phyloP scores from a whole-genome alignment of 2,113 vertebrate species.

The Oenanthe melanoleuca region DNA sequence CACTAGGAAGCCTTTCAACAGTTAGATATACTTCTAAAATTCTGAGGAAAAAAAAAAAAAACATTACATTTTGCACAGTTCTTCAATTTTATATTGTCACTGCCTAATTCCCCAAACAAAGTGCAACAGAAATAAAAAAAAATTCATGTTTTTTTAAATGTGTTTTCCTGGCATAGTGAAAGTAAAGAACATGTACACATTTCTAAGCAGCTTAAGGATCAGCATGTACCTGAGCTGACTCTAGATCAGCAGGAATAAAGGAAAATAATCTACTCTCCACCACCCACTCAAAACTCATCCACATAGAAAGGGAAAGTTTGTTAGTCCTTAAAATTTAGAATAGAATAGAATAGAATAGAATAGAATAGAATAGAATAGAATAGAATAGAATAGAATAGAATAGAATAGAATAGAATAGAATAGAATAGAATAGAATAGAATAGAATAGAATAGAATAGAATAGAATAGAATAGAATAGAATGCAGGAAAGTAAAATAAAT shows the following conservation, averaged over 20 bases:
- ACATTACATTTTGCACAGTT: background rate
- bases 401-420: no score
- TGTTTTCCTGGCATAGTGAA: background rate
- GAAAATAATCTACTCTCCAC: background rate
- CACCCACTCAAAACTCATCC: background rate
- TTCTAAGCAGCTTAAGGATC: background rate
- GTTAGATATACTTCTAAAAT: background rate
- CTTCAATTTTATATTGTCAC: background rate
- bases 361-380: no score
- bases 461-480: background rate
- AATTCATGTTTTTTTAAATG: background rate
- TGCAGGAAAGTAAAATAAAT: background rate
- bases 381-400: background rate
- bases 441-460: no score
- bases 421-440: no score
- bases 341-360: no score
- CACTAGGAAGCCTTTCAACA: slow-evolving; percentile 40
- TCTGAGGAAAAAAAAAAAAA: background rate
- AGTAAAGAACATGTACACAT: background rate
- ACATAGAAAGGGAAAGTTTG: background rate
- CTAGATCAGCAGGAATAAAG: background rate
- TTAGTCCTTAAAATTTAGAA: background rate
- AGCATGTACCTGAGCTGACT: background rate
- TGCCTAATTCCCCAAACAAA: background rate
- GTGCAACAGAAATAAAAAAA: background rate